A percentile compares a stretch with the other conserved stretches of the same genome.
These are phyloP conservation scores for Tragulus kanchil DNA, from an alignment of 2,113 vertebrate genomes.

Conservation along the genomic window DNA sequence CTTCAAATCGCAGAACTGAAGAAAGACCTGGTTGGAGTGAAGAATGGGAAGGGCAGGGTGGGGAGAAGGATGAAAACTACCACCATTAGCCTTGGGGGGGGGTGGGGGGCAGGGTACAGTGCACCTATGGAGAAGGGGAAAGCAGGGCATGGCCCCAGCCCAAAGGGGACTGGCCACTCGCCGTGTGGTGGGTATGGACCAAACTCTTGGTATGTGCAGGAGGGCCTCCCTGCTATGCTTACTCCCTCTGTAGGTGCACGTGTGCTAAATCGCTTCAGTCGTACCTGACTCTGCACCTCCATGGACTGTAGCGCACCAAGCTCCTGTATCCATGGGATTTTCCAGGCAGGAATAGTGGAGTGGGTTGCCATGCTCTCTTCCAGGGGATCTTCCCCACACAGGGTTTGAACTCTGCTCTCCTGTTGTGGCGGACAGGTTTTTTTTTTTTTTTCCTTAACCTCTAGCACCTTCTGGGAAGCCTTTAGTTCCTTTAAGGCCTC, in stretches of 20 bases:
- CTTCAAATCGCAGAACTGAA: background rate
- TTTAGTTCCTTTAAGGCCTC: background rate
- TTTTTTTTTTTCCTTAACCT: background rate
- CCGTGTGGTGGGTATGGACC: background rate
- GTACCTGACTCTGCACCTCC: background rate
- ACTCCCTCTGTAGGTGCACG: background rate
- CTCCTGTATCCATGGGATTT: background rate
- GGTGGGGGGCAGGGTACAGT: no score
- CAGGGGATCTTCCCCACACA: background rate
- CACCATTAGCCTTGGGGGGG: background rate
- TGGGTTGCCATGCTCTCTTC: background rate
- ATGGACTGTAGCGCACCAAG: background rate
- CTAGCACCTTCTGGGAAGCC: background rate
- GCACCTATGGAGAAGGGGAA: background rate
- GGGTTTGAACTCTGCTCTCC: background rate
- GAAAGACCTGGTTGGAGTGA: background rate
- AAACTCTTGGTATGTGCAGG: background rate
- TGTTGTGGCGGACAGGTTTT: background rate
- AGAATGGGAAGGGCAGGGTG: background rate
- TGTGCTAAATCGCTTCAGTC: background rate
- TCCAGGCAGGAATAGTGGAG: background rate
- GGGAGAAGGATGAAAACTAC: background rate
- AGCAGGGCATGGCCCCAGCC: background rate
- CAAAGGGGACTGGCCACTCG: background rate
- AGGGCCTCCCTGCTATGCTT: background rate